phyloP scores from a whole-genome alignment of 23 tunicate species.

The Trididemnum clinides region DNA sequence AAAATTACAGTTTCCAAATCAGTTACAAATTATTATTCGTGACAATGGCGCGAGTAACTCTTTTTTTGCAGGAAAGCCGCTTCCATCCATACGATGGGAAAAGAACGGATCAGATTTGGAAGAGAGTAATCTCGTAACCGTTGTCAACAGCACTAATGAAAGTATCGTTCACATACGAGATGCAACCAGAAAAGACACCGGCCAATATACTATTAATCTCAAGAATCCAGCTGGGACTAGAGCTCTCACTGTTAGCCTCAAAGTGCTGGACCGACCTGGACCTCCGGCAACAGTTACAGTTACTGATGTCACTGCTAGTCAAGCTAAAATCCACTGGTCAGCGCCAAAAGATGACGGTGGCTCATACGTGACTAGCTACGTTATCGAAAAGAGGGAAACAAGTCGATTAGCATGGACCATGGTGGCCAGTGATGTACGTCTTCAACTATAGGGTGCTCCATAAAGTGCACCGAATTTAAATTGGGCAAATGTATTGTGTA shows the following conservation, averaged over 20 bases:
- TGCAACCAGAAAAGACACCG: constrained; percentile 65
- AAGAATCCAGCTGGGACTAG: constrained; percentile 55
- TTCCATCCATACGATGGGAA: constrained; percentile 76
- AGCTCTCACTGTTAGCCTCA: constrained; percentile 65
- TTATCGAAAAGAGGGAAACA: constrained; percentile 92
- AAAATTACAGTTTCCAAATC: no score
- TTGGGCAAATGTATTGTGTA: no score
- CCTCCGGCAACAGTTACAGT: constrained; percentile 83
- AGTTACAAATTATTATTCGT: no score
- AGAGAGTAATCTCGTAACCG: constrained; percentile 40
- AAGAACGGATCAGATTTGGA: constrained; percentile 52
- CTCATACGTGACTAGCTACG: constrained; percentile 70
- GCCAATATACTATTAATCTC: constrained; percentile 67
- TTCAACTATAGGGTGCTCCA: no score
- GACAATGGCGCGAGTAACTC: no score
- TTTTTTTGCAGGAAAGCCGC: constrained; percentile 76
- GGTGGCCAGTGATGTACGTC: constrained; percentile 67
- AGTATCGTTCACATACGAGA: constrained; percentile 68
- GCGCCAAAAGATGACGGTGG: constrained; percentile 96
- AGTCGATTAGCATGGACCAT: constrained; percentile 85
- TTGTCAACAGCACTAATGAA: constrained; percentile 42
- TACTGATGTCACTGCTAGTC: constrained; percentile 73
- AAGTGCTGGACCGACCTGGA: constrained; percentile 86
- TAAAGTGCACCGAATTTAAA: no score
- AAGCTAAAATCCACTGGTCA: constrained; percentile 68